Evolutionary conservation across 2,797 vertebrate species (phyloP).

Genomic region (Rhabdomys pumilio): DNA sequence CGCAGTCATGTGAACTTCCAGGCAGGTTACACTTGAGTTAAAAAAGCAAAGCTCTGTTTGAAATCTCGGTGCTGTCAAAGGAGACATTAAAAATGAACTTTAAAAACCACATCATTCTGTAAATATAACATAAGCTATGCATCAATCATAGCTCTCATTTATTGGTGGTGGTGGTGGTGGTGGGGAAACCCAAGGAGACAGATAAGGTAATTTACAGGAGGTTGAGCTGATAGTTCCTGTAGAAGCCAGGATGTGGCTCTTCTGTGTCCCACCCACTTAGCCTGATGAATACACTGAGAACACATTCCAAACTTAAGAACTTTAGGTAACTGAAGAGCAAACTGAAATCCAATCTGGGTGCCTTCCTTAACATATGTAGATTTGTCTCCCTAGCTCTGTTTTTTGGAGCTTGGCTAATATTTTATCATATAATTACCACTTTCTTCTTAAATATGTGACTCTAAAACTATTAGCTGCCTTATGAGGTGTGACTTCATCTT

Average conservation of each 20-base stretch:
- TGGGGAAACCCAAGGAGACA: neutral
- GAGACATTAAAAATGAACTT: neutral
- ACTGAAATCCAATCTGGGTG: neutral
- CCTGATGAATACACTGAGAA: neutral
- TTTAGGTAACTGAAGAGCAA: neutral
- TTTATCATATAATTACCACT: slow-evolving; percentile 65
- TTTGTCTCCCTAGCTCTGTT: neutral
- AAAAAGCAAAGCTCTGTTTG: neutral
- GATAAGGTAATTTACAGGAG: neutral
- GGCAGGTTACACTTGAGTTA: neutral
- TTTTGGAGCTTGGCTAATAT: slow-evolving; percentile 42
- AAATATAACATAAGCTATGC: neutral
- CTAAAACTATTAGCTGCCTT: slow-evolving; percentile 58
- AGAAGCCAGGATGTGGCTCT: neutral
- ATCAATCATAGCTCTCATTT: slow-evolving; percentile 18
- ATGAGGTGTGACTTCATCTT: slow-evolving; percentile 58
- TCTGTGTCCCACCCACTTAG: neutral
- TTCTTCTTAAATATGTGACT: slow-evolving; percentile 61
- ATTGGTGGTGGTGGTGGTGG: neutral
- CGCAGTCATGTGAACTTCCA: neutral
- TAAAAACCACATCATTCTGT: neutral
- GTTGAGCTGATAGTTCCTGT: neutral
- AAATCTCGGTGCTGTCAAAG: neutral
- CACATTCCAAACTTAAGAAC: neutral
- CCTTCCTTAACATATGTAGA: neutral